phyloP scores from a whole-genome alignment of 2,888 invertebrate species.

The Apantesis nais region DNA sequence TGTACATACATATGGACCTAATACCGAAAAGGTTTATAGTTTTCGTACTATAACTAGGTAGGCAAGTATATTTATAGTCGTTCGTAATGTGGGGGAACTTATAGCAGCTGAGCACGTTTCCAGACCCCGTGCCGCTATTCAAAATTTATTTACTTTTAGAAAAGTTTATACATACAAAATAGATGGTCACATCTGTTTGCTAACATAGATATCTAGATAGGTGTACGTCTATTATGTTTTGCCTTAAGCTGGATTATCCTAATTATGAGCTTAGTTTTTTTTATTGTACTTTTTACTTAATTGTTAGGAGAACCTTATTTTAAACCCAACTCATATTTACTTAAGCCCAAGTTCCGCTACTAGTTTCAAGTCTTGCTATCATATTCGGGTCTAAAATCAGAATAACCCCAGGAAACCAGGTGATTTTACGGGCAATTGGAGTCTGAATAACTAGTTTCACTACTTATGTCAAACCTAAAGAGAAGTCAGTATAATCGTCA shows the following conservation, averaged over 20 bases:
- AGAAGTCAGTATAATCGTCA: no score
- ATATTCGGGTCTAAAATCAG: no score
- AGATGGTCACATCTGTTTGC: background rate
- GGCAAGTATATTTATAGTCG: slow-evolving; percentile 1
- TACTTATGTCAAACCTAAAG: no score
- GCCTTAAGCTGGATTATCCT: background rate
- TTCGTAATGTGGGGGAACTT: background rate
- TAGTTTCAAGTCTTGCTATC: no score
- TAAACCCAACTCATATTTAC: no score
- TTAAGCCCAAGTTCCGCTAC: no score
- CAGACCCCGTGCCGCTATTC: background rate
- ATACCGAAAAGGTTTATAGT: background rate
- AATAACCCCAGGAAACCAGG: no score
- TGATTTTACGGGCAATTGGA: no score
- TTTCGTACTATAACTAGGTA: no score
- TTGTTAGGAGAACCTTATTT: no score
- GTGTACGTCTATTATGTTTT: background rate
- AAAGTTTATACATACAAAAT: background rate
- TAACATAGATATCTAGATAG: background rate
- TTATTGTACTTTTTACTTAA: no score
- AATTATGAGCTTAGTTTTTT: background rate
- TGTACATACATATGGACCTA: background rate
- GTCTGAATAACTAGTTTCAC: no score
- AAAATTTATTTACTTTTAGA: background rate
- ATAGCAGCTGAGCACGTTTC: background rate